Conservation (phyloP, 2,797 vertebrate genomes). For the Centroberyx gerrardi region DNA sequence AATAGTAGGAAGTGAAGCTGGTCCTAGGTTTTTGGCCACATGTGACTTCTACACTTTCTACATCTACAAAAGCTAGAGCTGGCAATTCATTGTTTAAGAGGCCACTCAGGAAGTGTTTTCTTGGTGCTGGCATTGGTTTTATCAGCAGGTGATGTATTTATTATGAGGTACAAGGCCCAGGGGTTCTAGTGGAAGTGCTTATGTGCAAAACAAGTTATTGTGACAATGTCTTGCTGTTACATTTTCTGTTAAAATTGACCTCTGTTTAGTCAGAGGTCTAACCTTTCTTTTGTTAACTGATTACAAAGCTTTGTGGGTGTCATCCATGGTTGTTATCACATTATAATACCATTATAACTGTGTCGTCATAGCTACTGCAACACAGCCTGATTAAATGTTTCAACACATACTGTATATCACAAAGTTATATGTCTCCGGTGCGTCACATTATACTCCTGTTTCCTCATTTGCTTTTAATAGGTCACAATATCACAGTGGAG, state of each 20-base stretch:
- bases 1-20: conserved; percentile 34
- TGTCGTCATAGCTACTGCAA: not conserved
- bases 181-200: not conserved
- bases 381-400: not conserved
- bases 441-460: not conserved
- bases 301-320: not conserved
- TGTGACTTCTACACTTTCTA: conserved; percentile 15
- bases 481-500: not conserved
- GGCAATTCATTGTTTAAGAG: not conserved
- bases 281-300: not conserved
- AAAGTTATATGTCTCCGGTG: not conserved
- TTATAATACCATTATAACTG: not conserved
- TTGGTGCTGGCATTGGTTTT: not conserved
- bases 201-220: not conserved
- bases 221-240: not conserved
- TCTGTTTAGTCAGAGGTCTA: not conserved
- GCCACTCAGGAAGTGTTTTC: not conserved
- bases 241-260: not conserved
- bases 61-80: not conserved
- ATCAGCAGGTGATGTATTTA: conserved; percentile 14
- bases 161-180: not conserved
- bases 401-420: not conserved
- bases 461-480: not conserved
- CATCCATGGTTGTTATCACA: not conserved
- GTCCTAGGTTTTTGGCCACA: not conserved